Conservation (phyloP, 2,888 invertebrate genomes). For the Chaetogeoica ovagalla region DNA sequence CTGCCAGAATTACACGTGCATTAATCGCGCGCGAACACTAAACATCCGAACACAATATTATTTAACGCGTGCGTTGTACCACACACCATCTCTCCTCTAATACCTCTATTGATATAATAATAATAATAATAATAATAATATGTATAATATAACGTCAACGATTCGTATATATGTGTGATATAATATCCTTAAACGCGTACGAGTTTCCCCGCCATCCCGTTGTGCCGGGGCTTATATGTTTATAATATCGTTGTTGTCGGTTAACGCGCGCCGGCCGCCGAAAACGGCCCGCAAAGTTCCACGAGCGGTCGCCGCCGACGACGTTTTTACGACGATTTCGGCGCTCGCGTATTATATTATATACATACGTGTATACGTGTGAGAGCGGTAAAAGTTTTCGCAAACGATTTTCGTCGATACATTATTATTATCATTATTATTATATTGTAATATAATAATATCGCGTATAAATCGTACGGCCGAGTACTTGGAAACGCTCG, state of each 20-base stretch:
- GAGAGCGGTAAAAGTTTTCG: neutral
- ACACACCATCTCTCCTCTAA: no score
- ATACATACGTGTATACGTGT: neutral
- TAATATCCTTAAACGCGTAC: neutral
- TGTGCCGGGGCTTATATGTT: neutral
- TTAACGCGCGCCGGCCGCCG: neutral
- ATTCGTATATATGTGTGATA: neutral
- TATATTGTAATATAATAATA: no score
- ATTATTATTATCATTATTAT: no score
- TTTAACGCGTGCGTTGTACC: neutral
- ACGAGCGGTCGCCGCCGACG: neutral
- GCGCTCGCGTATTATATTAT: neutral
- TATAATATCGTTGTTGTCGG: neutral
- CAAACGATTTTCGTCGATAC: neutral
- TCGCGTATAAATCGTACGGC: no score
- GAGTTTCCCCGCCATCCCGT: neutral
- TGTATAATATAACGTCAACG: neutral
- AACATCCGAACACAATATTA: neutral
- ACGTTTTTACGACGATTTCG: conserved; percentile 9
- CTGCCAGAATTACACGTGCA: neutral
- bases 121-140: no score
- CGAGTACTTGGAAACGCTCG: no score
- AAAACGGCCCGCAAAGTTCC: neutral
- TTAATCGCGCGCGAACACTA: neutral
- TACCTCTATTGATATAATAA: no score